phyloP scores from a whole-genome alignment of 2,797 vertebrate species.

The Ammospiza maritima region DNA sequence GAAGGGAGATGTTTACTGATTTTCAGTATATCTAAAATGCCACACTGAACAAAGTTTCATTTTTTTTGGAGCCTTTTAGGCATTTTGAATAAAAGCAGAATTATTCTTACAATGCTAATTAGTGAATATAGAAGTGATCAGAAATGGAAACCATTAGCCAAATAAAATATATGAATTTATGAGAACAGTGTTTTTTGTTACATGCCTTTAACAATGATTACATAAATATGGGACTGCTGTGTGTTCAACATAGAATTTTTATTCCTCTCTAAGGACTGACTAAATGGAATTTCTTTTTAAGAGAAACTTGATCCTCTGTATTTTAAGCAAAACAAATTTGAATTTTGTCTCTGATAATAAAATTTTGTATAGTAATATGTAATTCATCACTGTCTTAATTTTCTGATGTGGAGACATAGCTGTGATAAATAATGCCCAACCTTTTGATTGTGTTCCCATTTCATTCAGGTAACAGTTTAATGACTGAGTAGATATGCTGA shows the following conservation, averaged over 20 bases:
- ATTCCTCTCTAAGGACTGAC: constrained; percentile 49
- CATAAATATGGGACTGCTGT: constrained; percentile 59
- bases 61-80: constrained; percentile 22
- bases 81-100: constrained; percentile 35
- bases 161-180: constrained; percentile 57
- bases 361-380: constrained; percentile 81
- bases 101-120: neutral
- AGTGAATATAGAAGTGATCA: neutral
- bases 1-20: neutral
- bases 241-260: constrained; percentile 67
- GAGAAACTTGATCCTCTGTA: constrained; percentile 79
- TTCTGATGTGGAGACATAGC: constrained; percentile 47
- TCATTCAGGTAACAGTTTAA: constrained; percentile 40
- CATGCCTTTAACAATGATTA: constrained; percentile 61
- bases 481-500: neutral
- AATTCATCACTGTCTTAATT: constrained; percentile 78
- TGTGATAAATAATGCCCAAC: constrained; percentile 61
- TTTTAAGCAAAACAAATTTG: constrained; percentile 81
- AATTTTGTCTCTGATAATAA: constrained; percentile 86
- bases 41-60: neutral
- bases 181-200: constrained; percentile 55
- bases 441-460: constrained; percentile 58
- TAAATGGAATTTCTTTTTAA: constrained; percentile 70
- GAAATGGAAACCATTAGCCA: constrained; percentile 56
- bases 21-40: constrained; percentile 12